Percentiles rank a stretch among this genome's conserved stretches.
Evolutionary conservation across 2,888 invertebrate species (phyloP).

Genomic region (Tuta absoluta): DNA sequence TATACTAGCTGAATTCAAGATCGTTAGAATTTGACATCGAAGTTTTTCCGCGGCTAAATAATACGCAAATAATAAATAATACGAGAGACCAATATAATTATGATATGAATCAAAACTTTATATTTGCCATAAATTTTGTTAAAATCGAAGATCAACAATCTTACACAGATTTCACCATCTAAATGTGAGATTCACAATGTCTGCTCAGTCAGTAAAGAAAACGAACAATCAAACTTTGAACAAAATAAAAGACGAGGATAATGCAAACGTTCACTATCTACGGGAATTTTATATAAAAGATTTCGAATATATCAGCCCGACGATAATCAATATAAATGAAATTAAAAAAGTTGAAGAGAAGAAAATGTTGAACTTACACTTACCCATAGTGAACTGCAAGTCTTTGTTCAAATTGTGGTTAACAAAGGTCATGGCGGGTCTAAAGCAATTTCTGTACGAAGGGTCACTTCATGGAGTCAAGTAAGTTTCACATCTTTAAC

Average conservation of each 20-base stretch:
- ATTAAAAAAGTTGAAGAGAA: slow-evolving; percentile 35
- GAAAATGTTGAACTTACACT: slow-evolving; percentile 16
- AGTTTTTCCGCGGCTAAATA: no score
- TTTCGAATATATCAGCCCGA: slow-evolving; percentile 64
- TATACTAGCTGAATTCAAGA: no score
- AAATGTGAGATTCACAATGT: no score
- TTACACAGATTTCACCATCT: no score
- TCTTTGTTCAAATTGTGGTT: slow-evolving; percentile 57
- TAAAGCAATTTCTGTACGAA: slow-evolving; percentile 70
- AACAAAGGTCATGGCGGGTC: slow-evolving; percentile 58
- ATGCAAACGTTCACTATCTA: slow-evolving; percentile 47
- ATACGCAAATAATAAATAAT: no score
- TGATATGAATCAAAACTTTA: no score
- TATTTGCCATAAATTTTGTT: no score
- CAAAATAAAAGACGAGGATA: slow-evolving; percentile 36
- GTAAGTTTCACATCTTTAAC: slow-evolving; percentile 50
- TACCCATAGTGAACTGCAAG: slow-evolving; percentile 34
- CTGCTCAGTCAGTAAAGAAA: no score
- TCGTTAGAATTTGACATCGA: no score
- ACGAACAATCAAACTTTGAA: slow-evolving; percentile 17
- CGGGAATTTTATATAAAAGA: slow-evolving; percentile 67
- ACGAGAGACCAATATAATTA: no score
- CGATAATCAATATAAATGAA: slow-evolving; percentile 20
- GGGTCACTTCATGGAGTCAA: slow-evolving; percentile 75
- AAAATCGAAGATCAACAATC: no score